Conservation (phyloP, 2,113 vertebrate species). For the Gobio gobio region DNA sequence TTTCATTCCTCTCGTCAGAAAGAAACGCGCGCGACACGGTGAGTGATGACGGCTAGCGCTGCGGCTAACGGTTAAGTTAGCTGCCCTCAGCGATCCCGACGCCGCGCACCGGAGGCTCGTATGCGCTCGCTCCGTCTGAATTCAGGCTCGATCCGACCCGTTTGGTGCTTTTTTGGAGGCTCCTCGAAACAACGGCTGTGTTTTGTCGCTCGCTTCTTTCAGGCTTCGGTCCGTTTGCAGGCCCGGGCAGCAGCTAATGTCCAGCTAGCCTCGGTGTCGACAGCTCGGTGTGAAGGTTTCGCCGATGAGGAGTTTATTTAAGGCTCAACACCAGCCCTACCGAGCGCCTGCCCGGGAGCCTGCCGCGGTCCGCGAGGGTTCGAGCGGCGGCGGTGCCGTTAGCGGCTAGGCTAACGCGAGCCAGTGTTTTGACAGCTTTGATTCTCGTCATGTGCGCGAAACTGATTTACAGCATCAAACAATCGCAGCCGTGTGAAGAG, state of each 20-base stretch:
- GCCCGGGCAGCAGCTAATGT: slow-evolving; percentile 28
- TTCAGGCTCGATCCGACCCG: not conserved
- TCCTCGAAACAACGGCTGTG: not conserved
- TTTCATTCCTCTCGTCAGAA: slow-evolving; percentile 25
- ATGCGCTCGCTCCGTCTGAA: not conserved
- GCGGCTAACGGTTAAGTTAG: slow-evolving; percentile 43
- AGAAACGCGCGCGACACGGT: slow-evolving; percentile 36
- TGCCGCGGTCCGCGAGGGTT: not conserved
- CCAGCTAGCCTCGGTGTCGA: not conserved
- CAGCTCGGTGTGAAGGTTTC: not conserved
- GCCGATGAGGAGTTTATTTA: not conserved
- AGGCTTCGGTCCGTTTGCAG: not conserved
- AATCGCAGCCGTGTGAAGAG: not conserved
- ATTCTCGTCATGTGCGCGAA: slow-evolving; percentile 20
- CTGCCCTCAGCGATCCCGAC: not conserved
- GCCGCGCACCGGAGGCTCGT: not conserved
- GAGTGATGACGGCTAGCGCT: slow-evolving; percentile 39
- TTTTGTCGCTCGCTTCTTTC: not conserved
- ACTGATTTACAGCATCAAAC: slow-evolving; percentile 26
- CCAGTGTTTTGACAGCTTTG: slow-evolving; percentile 35
- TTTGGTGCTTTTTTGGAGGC: not conserved
- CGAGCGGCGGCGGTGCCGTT: not conserved
- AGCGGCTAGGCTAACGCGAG: slow-evolving; percentile 14
- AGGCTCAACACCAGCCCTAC: not conserved
- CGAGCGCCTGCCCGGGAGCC: not conserved